These are phyloP conservation scores for Rhineura floridana DNA, from an alignment of 2,113 vertebrate species.

Conservation along the genomic window DNA sequence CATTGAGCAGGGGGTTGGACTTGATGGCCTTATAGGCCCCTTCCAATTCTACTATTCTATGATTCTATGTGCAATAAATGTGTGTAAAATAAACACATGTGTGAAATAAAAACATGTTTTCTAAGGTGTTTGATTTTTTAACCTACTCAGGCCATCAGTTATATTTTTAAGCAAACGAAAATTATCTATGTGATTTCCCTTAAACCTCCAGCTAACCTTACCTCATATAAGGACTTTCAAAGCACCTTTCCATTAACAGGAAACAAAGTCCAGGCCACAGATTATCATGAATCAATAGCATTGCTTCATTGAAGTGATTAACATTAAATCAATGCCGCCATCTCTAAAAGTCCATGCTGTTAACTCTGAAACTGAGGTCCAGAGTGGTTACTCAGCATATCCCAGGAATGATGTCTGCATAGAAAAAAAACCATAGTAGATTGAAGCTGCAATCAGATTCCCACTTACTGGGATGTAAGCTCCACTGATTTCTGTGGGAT, in stretches of 20 bases:
- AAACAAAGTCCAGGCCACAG: background rate
- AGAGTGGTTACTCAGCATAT: background rate
- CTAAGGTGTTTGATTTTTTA: background rate
- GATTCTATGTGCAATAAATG: background rate
- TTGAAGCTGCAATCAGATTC: background rate
- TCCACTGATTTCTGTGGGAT: background rate
- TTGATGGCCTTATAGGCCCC: too few species aligned
- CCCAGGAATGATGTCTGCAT: background rate
- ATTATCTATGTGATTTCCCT: background rate
- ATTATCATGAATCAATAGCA: slow-evolving; percentile 2
- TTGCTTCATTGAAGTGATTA: background rate
- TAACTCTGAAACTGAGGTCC: background rate
- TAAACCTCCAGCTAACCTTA: background rate
- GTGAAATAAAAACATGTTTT: background rate
- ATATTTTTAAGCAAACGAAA: background rate
- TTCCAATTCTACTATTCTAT: too few species aligned
- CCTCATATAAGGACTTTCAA: background rate
- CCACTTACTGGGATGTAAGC: background rate
- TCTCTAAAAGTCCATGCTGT: background rate
- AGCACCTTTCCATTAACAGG: background rate
- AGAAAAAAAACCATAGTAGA: background rate
- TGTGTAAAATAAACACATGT: background rate
- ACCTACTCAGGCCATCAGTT: background rate
- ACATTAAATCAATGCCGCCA: background rate
- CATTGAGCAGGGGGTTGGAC: too few species aligned